Base-by-base conservation (phyloP, 2,797 vertebrate genomes). In the Melanotaenia nigrans region DNA sequence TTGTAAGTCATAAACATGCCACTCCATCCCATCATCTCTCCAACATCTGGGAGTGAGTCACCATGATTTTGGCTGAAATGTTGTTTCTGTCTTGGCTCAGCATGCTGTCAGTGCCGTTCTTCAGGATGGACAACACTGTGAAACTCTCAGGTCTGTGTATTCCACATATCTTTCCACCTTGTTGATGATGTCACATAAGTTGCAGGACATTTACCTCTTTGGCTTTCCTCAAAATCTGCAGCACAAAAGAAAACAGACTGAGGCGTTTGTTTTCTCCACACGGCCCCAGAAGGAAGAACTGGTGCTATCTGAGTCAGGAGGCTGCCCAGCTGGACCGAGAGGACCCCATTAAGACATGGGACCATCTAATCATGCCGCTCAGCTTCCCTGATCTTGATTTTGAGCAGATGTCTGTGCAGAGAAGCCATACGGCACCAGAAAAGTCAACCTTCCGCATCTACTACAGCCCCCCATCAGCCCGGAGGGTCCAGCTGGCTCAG, bases 371-470 rank as follows among this genome's bases (percentile, higher is more conserved):
- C 0, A 94, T 81, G 90, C 90, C 93, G 36, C 92, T 87, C n/a
- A 90, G 91, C 82, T 92, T 97, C 81, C 93, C 94, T 0, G 87
- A 92, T 55, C 91, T 95, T 0, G 93, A 96, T 64, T 89, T 95
- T 3, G 81, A 93, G 5, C 94, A 94, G 86, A 95, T 94, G 77
- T 93, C 90, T 53, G 88, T 93, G 85, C 94, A 95, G 70, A 96
- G 96, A 75, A 97, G 97, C 94, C 95, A 98, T 92, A 99, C 98
- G 0, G 97, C 97, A 0, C 97, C 98, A 0, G 98, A 99, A 85
- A 97, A 92, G 88, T 97, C 97, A 0, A 89, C 93, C 57, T 93
- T 96, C 70, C 95, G 98, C 2, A 96, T 99, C 87, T 99, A 99
- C 91, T 99, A 96, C 86, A 99, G 97, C 86, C 98, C 98, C 0